phyloP scores from a whole-genome alignment of 1,140 invertebrate species.

The Heliothis virescens region DNA sequence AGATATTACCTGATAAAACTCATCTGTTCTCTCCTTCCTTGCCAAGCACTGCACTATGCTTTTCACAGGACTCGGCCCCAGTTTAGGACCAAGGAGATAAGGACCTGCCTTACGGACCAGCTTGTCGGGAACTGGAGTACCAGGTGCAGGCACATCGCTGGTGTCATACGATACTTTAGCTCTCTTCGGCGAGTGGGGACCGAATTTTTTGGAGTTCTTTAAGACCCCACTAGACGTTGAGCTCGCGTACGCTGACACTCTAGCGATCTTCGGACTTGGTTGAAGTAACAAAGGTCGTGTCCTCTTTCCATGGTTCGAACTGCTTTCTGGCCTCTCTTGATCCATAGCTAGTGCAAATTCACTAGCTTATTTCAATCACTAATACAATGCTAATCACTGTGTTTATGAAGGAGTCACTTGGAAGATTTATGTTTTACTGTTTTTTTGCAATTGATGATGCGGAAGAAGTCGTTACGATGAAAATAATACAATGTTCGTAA shows the following conservation, averaged over 20 bases:
- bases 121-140: slow-evolving; percentile 82
- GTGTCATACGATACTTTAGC: slow-evolving; percentile 70
- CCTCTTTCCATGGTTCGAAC: slow-evolving; percentile 79
- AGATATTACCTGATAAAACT: slow-evolving; percentile 88
- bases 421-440: not conserved
- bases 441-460: not conserved
- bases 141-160: slow-evolving; percentile 75
- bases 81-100: slow-evolving; percentile 90
- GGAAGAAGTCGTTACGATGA: slow-evolving; percentile 5
- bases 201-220: slow-evolving; percentile 72
- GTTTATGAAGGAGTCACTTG: slow-evolving; percentile 1
- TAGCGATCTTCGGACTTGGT: slow-evolving; percentile 77
- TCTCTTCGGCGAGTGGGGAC: slow-evolving; percentile 64
- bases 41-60: slow-evolving; percentile 93
- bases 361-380: slow-evolving; percentile 5
- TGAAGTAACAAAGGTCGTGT: slow-evolving; percentile 81
- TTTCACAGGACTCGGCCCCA: slow-evolving; percentile 92
- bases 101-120: slow-evolving; percentile 88
- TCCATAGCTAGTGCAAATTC: slow-evolving; percentile 70
- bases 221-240: slow-evolving; percentile 69
- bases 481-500: slow-evolving; percentile 29
- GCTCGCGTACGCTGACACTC: slow-evolving; percentile 70
- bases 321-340: slow-evolving; percentile 76
- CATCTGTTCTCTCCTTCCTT: slow-evolving; percentile 90
- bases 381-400: not conserved